A percentile compares a stretch with the other conserved stretches of the same genome.
Conservation (phyloP, 2,888 invertebrate species). For the Lepidochitona cinerea region DNA sequence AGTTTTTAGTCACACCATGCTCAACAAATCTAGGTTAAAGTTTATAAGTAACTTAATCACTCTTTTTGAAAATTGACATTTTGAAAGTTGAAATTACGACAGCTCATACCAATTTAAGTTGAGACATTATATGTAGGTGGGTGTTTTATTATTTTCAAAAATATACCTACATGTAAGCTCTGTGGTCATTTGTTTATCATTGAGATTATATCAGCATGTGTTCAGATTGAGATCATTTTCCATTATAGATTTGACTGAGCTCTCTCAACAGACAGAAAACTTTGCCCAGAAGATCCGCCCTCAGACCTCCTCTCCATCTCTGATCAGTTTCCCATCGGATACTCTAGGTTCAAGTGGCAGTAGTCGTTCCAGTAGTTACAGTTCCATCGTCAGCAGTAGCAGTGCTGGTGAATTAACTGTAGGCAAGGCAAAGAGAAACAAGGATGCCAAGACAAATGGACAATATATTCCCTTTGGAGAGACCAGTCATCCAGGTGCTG, state of each 20-base stretch:
- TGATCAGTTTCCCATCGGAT: constrained; percentile 42
- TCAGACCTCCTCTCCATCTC: background rate
- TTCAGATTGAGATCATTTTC: too few species aligned
- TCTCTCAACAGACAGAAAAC: constrained; percentile 61
- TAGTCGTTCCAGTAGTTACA: constrained; percentile 60
- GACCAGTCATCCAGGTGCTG: constrained; percentile 32
- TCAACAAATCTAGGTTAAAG: too few species aligned
- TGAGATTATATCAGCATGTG: too few species aligned
- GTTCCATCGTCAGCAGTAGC: constrained; percentile 60
- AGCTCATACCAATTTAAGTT: too few species aligned
- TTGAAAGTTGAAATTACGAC: too few species aligned
- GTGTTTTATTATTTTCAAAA: too few species aligned
- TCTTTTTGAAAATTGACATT: too few species aligned
- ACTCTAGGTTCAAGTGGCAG: constrained; percentile 45
- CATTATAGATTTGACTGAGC: constrained; percentile 56
- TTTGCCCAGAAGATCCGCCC: constrained; percentile 57
- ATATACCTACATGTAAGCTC: too few species aligned
- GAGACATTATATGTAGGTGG: too few species aligned
- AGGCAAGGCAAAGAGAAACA: constrained; percentile 30
- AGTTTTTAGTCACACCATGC: too few species aligned
- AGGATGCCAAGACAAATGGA: constrained; percentile 18
- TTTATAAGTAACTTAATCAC: too few species aligned
- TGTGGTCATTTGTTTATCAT: too few species aligned
- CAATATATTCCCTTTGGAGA: constrained; percentile 44
- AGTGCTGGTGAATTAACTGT: constrained; percentile 33